Evolutionary conservation across 2,113 vertebrate species (phyloP).

Genomic region (Asarcornis scutulata): DNA sequence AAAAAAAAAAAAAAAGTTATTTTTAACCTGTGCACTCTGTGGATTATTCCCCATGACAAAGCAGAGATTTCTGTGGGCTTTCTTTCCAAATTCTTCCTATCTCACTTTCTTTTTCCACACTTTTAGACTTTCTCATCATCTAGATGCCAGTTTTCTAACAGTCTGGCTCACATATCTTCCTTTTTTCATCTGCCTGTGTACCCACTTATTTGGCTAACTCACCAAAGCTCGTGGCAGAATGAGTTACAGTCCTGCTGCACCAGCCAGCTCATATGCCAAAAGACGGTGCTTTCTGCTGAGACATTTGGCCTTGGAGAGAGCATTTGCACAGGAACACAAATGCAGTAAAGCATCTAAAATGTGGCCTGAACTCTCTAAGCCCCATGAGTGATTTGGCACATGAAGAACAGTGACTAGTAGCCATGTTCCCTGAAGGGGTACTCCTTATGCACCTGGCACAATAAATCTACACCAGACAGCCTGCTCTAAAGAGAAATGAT

Average conservation of each 20-base stretch:
- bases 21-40: background rate
- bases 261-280: background rate
- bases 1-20: background rate
- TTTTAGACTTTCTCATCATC: background rate
- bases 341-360: background rate
- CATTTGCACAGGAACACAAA: background rate
- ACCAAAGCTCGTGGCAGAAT: background rate
- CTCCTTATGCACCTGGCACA: background rate
- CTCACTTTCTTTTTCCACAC: background rate
- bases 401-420: background rate
- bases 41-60: background rate
- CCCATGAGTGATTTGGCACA: background rate
- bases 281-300: background rate
- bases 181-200: background rate
- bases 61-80: background rate
- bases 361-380: background rate
- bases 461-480: background rate
- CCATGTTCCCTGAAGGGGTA: background rate
- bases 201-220: background rate
- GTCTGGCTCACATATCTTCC: background rate
- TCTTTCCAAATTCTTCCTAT: background rate
- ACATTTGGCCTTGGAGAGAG: background rate
- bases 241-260: background rate
- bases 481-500: background rate
- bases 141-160: background rate